These are phyloP conservation scores for Acleris cristana DNA, from an alignment of 2,888 invertebrate genomes.

Conservation along the genomic window DNA sequence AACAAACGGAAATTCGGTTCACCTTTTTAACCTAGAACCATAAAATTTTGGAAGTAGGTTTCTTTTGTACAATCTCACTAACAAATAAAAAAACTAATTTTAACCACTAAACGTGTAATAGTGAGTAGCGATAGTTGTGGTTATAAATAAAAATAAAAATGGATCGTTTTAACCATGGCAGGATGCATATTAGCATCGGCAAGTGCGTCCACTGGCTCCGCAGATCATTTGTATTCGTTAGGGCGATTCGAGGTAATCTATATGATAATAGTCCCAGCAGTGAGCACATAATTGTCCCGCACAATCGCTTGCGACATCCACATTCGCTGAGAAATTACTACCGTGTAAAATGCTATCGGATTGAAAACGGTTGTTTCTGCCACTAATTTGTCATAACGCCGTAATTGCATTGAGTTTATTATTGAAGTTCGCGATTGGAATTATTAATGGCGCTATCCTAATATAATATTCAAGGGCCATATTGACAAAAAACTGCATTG, in stretches of 20 bases:
- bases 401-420: no score
- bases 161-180: constrained; percentile 2
- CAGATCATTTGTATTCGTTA: constrained; percentile 49
- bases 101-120: no score
- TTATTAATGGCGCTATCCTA: no score
- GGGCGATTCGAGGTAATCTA: constrained; percentile 48
- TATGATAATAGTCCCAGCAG: constrained; percentile 50
- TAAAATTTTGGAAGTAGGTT: no score
- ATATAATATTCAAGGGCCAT: no score
- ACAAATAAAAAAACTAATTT: no score
- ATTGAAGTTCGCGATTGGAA: no score
- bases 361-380: constrained; percentile 1
- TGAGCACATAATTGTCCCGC: constrained; percentile 48
- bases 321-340: constrained; percentile 33
- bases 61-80: no score
- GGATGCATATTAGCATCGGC: constrained; percentile 21
- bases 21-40: no score
- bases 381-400: not conserved
- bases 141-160: constrained; percentile 1
- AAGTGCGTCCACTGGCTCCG: constrained; percentile 34
- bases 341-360: constrained; percentile 8
- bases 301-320: constrained; percentile 46
- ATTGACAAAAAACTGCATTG: no score
- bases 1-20: no score
- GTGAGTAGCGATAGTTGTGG: no score